Base-by-base conservation (phyloP, 2,797 vertebrate genomes). In the Neosalanx taihuensis region DNA sequence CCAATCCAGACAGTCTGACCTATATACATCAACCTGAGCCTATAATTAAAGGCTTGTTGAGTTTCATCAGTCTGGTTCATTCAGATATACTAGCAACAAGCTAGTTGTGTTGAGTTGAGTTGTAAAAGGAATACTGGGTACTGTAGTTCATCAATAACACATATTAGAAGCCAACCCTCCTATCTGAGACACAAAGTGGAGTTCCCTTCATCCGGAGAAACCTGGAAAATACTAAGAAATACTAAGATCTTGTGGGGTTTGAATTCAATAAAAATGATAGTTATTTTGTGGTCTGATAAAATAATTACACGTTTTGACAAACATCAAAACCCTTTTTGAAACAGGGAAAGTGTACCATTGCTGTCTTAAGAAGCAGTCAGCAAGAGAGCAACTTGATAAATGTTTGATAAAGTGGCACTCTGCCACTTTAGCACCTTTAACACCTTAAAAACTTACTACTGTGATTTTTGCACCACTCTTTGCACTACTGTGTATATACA, bases 401-500 rank as follows among this genome's bases (percentile, higher is more conserved):
- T 85, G 86, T 80, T 83, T 81, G 81, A 86, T 89, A 89, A 90
- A n/a, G n/a, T n/a, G n/a, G n/a, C n/a, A n/a, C n/a, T n/a, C n/a
- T n/a, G n/a, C n/a, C n/a, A n/a, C n/a, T 26, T 26, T 26, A 26
- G 23, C 23, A 26, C 23, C 23, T 26, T 26, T 26, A 26, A 26
- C 23, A 26, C 23, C 23, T 26, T 26, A 26, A 26, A 26, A 26
- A 26, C 23, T 1, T 26, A 26, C 23, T 26, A 26, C 23, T 26
- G 23, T 26, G 23, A 26, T 26, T 26, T 26, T 26, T 26, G 23
- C 23, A 26, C 23, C 23, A 26, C 23, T 26, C 1, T 26, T 26
- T 26, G 23, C 23, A 26, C 23, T 26, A 26, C 23, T 26, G 23
- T 26, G 23, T 26, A 26, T 26, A 26, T n/a, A n/a, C n/a, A n/a